Evolutionary conservation across 1,140 invertebrate genomes (phyloP).

Genomic region (Microplitis demolitor): DNA sequence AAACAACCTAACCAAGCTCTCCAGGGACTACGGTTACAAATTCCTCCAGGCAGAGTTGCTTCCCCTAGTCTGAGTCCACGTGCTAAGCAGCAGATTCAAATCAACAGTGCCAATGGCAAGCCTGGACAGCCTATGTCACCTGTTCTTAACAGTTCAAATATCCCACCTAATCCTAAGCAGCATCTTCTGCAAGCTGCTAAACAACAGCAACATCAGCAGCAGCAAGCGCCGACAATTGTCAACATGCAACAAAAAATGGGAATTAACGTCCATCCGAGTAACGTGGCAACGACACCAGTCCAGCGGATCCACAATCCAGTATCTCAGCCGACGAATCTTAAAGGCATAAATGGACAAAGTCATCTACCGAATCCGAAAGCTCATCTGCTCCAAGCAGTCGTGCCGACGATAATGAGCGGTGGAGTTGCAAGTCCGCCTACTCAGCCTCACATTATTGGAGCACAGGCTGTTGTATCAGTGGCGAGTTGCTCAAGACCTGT

Average conservation of each 20-base stretch:
- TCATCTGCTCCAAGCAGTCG: constrained; percentile 58
- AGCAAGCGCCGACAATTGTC: constrained; percentile 44
- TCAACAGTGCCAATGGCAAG: constrained; percentile 35
- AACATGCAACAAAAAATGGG: constrained; percentile 50
- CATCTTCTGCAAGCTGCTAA: constrained; percentile 54
- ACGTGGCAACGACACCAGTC: constrained; percentile 34
- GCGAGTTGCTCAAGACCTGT: constrained; percentile 51
- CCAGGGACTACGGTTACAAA: constrained; percentile 51
- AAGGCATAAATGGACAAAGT: constrained; percentile 52
- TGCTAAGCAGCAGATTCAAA: constrained; percentile 32
- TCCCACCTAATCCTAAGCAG: constrained; percentile 53
- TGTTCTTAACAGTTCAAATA: constrained; percentile 48
- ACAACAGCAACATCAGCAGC: constrained; percentile 34
- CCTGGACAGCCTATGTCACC: constrained; percentile 55
- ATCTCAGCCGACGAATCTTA: constrained; percentile 44
- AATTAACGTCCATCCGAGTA: constrained; percentile 44
- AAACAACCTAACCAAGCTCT: constrained; percentile 48
- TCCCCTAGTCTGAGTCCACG: constrained; percentile 53
- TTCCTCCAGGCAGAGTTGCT: constrained; percentile 44
- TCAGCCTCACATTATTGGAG: constrained; percentile 56
- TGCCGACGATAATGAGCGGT: constrained; percentile 59
- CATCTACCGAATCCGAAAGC: constrained; percentile 60
- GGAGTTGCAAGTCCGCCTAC: constrained; percentile 66
- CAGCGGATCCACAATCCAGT: constrained; percentile 53
- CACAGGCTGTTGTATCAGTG: constrained; percentile 44